Evolutionary conservation across 2,113 vertebrate genomes (phyloP).

Genomic region (Brachypteracias leptosomus): DNA sequence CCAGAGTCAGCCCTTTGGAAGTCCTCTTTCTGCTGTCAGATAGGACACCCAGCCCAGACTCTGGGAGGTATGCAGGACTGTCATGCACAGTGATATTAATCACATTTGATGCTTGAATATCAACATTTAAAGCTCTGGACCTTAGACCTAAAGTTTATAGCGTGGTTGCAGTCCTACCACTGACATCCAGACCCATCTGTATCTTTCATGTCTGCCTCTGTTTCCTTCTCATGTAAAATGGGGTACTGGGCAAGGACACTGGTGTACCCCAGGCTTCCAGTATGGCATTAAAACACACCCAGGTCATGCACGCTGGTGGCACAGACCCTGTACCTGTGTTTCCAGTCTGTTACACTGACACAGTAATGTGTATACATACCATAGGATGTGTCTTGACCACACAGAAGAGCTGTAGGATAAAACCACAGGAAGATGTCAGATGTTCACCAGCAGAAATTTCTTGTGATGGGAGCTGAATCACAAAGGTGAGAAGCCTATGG

Average conservation of each 20-base stretch:
- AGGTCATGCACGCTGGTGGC: background rate
- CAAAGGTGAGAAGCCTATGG: background rate
- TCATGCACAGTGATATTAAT: background rate
- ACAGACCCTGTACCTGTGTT: background rate
- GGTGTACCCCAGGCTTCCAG: background rate
- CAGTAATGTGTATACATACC: too few relatives aligned
- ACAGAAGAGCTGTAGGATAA: background rate
- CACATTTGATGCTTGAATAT: background rate
- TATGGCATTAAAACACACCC: background rate
- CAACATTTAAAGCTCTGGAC: background rate
- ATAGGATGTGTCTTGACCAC: background rate
- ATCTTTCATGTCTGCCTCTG: background rate
- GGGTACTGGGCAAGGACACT: background rate
- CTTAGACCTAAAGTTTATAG: background rate
- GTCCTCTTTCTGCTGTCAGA: background rate
- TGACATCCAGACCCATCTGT: background rate
- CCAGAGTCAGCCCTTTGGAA: background rate
- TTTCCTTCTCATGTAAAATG: background rate
- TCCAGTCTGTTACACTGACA: background rate
- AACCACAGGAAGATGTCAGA: background rate
- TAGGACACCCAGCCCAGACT: background rate
- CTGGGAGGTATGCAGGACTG: background rate
- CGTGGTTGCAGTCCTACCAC: background rate
- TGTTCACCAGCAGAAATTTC: background rate
- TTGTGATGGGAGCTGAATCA: background rate